A percentile compares a stretch with the other conserved stretches of the same genome.
phyloP scores from a whole-genome alignment of 2,113 vertebrate species.

The Tinamus guttatus region DNA sequence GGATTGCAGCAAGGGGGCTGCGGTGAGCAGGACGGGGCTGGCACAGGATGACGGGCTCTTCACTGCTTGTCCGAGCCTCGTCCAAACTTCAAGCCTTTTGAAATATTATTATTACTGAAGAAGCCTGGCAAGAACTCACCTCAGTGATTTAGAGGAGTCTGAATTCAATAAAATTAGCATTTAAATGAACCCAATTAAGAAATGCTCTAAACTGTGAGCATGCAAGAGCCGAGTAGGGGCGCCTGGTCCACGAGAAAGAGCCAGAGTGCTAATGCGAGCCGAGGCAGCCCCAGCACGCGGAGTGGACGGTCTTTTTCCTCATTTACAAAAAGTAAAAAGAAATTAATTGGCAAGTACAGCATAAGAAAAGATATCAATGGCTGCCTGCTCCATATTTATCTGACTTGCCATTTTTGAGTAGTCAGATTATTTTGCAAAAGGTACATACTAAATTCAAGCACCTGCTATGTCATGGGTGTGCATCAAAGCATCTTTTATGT shows the following conservation, averaged over 20 bases:
- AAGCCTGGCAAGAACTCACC: constrained; percentile 25
- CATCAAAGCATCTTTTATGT: constrained; percentile 20
- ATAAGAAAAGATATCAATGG: constrained; percentile 6
- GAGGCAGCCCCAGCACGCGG: neutral
- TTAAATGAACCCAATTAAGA: constrained; percentile 68
- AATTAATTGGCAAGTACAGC: neutral
- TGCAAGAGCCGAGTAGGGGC: neutral
- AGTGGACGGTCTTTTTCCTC: neutral
- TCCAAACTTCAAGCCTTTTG: neutral
- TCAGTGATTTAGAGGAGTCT: constrained; percentile 35
- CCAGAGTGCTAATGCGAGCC: neutral
- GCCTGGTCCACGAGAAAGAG: neutral
- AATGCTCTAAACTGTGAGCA: constrained; percentile 12
- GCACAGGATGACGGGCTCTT: neutral
- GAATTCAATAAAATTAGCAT: constrained; percentile 66
- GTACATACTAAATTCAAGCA: constrained; percentile 32
- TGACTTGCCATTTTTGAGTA: constrained; percentile 39
- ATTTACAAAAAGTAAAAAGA: neutral
- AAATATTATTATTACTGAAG: constrained; percentile 23
- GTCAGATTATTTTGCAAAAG: constrained; percentile 27
- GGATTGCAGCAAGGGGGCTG: neutral
- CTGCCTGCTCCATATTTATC: constrained; percentile 28
- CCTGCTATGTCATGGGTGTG: neutral
- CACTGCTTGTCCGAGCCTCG: neutral
- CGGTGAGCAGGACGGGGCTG: neutral